Evolutionary conservation across 2,888 invertebrate species (phyloP), one percentile per base, ranked within the genome.

Genomic region (Apoda limacodes): DNA sequence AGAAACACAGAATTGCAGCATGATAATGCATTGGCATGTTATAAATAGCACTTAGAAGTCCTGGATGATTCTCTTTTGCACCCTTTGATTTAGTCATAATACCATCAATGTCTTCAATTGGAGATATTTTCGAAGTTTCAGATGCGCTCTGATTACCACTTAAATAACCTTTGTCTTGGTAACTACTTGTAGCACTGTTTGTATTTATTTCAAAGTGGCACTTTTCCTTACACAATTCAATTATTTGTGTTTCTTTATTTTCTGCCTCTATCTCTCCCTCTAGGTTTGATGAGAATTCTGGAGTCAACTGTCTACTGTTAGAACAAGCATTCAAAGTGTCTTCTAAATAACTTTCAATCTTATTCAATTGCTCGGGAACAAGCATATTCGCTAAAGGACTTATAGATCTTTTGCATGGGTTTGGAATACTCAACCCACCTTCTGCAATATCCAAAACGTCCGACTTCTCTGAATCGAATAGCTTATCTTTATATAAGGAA

Each of bases 21-120:
- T 81, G 80, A 61, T 82, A 82, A 61, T 82, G 82, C 56, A 74
- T 63, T 40, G 81, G 82, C 72, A 81, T 68, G 45, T 72, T 75
- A 55, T 63, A 72, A 49, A 82, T 62, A 55, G 58, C 58, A 43
- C 57, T 58, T 37, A 71, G 47, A 40, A 78, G 53, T 56, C 75
- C 67, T 31, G 45, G 50, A 24, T 48, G 55, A 48, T 56, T 62
- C 36, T 51, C 56, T 45, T 52, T 53, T 53, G 61, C 64, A 68
- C 69, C 70, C 62, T 65, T 65, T 60, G 50, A 25, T 50, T 58
- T 61, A 23, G 50, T 47, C 42, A 44, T 55, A 25, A 40, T 51
- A 31, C 37, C 45, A 38, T 46, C 42, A n/a, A 36, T 39, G 10
- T 37, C 26, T 29, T 40, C 30, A 17, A 14, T 35, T 15, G 9